phyloP scores from a whole-genome alignment of 2,113 vertebrate genomes.

The Pituophis catenifer region DNA sequence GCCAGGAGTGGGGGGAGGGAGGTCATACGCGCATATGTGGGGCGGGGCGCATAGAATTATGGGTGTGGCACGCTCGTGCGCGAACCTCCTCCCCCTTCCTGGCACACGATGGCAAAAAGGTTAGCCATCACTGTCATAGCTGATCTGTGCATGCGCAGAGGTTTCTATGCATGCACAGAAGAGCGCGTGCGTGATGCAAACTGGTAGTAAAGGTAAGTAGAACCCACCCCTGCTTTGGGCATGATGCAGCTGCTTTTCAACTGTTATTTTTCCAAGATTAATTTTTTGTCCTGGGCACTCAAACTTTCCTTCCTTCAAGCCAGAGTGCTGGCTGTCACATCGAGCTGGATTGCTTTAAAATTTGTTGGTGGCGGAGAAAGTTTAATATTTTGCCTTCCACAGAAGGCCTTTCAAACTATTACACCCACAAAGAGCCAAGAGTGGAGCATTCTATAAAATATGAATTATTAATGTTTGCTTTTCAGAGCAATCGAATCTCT shows the following conservation, averaged over 20 bases:
- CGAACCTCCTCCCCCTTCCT: no score
- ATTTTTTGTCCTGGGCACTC: conserved; percentile 40
- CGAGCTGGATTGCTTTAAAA: conserved; percentile 62
- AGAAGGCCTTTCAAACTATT: conserved; percentile 59
- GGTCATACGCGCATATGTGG: no score
- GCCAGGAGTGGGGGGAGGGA: no score
- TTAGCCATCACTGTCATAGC: no score
- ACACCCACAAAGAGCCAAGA: conserved; percentile 56
- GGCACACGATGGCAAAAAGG: no score
- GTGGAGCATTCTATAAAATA: conserved; percentile 63
- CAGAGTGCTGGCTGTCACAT: conserved; percentile 30
- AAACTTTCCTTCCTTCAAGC: conserved; percentile 42
- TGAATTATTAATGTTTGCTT: conserved; percentile 73
- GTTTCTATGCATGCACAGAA: no score
- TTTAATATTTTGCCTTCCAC: conserved; percentile 32
- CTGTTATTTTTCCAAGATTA: background rate
- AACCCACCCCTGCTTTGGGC: background rate
- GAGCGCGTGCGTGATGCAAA: no score
- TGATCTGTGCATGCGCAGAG: no score
- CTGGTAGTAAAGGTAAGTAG: no score
- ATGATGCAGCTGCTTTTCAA: background rate
- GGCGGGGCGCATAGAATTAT: no score
- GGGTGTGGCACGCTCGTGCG: no score
- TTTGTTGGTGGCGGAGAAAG: conserved; percentile 39
- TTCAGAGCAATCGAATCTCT: conserved; percentile 61